These are phyloP conservation scores for Danio rerio DNA, from an alignment of 2,113 vertebrate genomes.

Conservation along the genomic window GRCz12tu NC_133198.1:6696001-6696500, in stretches of 20 bases:
- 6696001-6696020: too few relatives aligned
- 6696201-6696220: too few relatives aligned
- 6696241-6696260: constrained; percentile 75
- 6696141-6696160: too few relatives aligned
- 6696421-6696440: constrained; percentile 78
- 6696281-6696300: constrained; percentile 71
- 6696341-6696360: constrained; percentile 61
- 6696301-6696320: constrained; percentile 78
- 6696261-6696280: constrained; percentile 80
- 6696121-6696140: too few relatives aligned
- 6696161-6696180: too few relatives aligned
- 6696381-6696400: constrained; percentile 80
- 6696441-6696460: constrained; percentile 75
- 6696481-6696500: constrained; percentile 2
- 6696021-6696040: too few relatives aligned
- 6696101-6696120: too few relatives aligned
- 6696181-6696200: too few relatives aligned
- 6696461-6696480: constrained; percentile 28
- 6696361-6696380: constrained; percentile 79
- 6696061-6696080: too few relatives aligned
- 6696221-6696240: neutral
- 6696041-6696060: too few relatives aligned
- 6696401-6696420: constrained; percentile 74
- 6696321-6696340: constrained; percentile 73
- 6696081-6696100: too few relatives aligned